These are phyloP conservation scores for Drosophila trapezifrons DNA, from an alignment of 1,140 invertebrate genomes.

Conservation along the genomic window DNA sequence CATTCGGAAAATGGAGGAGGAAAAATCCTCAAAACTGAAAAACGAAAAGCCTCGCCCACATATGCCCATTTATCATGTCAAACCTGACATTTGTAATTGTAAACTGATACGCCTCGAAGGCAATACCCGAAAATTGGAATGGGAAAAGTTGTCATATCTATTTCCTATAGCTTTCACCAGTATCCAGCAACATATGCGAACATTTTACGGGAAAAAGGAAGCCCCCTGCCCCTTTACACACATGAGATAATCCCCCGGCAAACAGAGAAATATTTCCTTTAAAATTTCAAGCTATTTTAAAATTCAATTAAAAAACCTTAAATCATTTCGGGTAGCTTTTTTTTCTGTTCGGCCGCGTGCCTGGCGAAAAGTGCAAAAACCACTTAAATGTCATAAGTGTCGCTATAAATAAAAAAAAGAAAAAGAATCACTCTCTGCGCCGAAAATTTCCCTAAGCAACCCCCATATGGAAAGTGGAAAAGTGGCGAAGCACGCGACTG, in stretches of 20 bases:
- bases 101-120: slow-evolving; percentile 75
- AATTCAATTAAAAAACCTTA: slow-evolving; percentile 78
- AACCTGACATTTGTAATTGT: slow-evolving; percentile 81
- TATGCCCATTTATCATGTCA: slow-evolving; percentile 82
- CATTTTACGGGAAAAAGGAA: slow-evolving; percentile 50
- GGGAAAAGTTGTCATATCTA: slow-evolving; percentile 33
- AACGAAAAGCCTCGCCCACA: slow-evolving; percentile 57
- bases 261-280: slow-evolving; percentile 21
- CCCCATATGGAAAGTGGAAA: slow-evolving; percentile 32
- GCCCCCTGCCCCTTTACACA: background rate
- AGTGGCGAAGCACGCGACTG: slow-evolving; percentile 36
- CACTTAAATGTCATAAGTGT: slow-evolving; percentile 74
- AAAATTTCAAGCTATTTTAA: slow-evolving; percentile 64
- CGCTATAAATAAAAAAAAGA: slow-evolving; percentile 78
- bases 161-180: slow-evolving; percentile 45
- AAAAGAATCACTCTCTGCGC: slow-evolving; percentile 36
- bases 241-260: slow-evolving; percentile 37
- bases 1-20: slow-evolving; percentile 32
- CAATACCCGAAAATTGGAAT: slow-evolving; percentile 14
- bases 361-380: slow-evolving; percentile 74
- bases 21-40: slow-evolving; percentile 48
- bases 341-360: slow-evolving; percentile 44
- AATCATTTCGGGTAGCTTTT: slow-evolving; percentile 60
- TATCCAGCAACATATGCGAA: slow-evolving; percentile 66
- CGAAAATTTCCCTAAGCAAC: slow-evolving; percentile 53